Evolutionary conservation across 2,888 invertebrate genomes (phyloP).

Genomic region (Caenorhabditis uteleia): DNA sequence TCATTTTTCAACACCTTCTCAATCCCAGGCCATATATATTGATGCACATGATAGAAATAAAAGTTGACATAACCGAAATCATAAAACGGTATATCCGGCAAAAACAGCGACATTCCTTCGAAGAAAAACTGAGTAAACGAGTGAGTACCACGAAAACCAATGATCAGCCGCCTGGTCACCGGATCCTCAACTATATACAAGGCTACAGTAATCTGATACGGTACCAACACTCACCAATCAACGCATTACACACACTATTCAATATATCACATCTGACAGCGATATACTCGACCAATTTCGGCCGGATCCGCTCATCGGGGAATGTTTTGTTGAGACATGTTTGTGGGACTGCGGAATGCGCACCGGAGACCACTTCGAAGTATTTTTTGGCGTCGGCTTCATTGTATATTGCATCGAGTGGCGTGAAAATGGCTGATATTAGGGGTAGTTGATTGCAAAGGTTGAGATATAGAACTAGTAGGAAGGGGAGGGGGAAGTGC

Average conservation of each 20-base stretch:
- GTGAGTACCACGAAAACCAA: conserved; percentile 20
- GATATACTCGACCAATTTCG: too few species aligned
- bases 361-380: conserved; percentile 19
- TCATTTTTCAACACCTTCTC: conserved; percentile 2
- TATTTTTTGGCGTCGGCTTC: conserved; percentile 12
- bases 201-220: neutral
- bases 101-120: conserved; percentile 15
- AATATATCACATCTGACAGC: conserved; percentile 20
- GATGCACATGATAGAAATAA: conserved; percentile 14
- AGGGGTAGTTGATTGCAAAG: too few species aligned
- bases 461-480: too few species aligned
- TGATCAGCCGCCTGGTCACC: conserved; percentile 2
- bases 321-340: conserved; percentile 14
- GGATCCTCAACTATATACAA: conserved; percentile 10
- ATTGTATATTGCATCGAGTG: conserved; percentile 10
- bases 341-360: conserved; percentile 6
- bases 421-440: too few species aligned
- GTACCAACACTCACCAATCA: conserved; percentile 9
- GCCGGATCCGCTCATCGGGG: conserved; percentile 3
- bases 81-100: conserved; percentile 22
- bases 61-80: conserved; percentile 22
- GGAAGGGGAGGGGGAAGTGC: too few species aligned
- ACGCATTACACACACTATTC: conserved; percentile 20
- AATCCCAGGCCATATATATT: conserved; percentile 8
- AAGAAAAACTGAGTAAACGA: conserved; percentile 30